Evolutionary conservation across 2,888 invertebrate genomes (phyloP).

Genomic region (Lordiphosa andalusiaca): DNA sequence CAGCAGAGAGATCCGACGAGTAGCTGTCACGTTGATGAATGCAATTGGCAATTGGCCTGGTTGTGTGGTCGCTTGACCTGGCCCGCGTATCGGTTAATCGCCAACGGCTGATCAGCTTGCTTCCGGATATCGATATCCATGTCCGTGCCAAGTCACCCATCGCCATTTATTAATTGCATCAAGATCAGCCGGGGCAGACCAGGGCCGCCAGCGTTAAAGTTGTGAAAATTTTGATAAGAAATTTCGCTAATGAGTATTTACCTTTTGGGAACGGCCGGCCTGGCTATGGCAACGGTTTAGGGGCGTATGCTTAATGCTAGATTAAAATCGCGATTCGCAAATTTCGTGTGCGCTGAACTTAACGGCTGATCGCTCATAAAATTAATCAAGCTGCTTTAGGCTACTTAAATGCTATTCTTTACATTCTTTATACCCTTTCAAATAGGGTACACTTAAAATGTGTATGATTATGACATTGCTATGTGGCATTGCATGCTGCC

Average conservation of each 20-base stretch:
- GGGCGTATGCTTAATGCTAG: slow-evolving; percentile 76
- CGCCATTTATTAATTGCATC: slow-evolving; percentile 77
- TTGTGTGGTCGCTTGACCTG: slow-evolving; percentile 33
- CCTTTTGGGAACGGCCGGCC: slow-evolving; percentile 43
- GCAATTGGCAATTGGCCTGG: slow-evolving; percentile 42
- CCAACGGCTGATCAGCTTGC: slow-evolving; percentile 60
- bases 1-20: slow-evolving; percentile 41
- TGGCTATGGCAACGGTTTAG: slow-evolving; percentile 28
- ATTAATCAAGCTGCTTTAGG: slow-evolving; percentile 80
- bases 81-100: slow-evolving; percentile 41
- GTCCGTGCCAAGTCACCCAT: slow-evolving; percentile 25
- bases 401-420: slow-evolving; percentile 58
- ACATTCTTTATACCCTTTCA: slow-evolving; percentile 33
- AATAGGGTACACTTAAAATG: neutral
- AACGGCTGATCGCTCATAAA: slow-evolving; percentile 81
- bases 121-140: slow-evolving; percentile 75
- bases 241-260: slow-evolving; percentile 74
- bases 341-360: slow-evolving; percentile 76
- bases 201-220: slow-evolving; percentile 58
- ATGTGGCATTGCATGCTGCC: no score
- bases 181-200: slow-evolving; percentile 62
- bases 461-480: no score
- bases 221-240: slow-evolving; percentile 42
- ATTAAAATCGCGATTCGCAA: slow-evolving; percentile 58
- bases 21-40: slow-evolving; percentile 73